These are phyloP conservation scores for Clamator glandarius DNA, from an alignment of 2,797 vertebrate species.

Conservation along the genomic window DNA sequence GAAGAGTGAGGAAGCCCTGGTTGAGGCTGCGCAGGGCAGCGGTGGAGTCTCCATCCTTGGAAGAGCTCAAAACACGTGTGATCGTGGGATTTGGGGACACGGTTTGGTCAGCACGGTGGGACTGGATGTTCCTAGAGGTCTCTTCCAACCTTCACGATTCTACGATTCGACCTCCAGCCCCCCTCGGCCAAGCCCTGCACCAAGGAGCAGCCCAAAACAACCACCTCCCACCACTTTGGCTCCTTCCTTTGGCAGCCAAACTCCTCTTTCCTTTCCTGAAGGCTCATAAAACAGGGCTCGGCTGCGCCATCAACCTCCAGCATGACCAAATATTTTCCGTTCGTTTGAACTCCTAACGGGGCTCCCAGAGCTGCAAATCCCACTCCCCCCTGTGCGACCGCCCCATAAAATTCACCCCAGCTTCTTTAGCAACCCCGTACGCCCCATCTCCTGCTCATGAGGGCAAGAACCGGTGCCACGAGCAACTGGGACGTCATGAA, in stretches of 20 bases:
- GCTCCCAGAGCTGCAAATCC: not conserved
- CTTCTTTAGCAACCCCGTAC: not conserved
- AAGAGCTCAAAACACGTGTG: too few species aligned
- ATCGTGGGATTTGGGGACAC: too few species aligned
- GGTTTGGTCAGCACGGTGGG: too few species aligned
- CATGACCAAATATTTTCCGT: not conserved
- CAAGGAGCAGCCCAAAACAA: not conserved
- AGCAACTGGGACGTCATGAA: not conserved
- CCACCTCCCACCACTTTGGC: not conserved
- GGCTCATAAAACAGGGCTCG: not conserved
- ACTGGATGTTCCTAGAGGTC: too few species aligned
- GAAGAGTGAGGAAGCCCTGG: too few species aligned
- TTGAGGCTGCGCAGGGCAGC: too few species aligned
- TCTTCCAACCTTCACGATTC: too few species aligned
- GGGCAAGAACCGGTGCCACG: not conserved
- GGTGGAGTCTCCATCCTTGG: too few species aligned
- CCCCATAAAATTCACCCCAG: not conserved
- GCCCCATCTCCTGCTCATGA: not conserved
- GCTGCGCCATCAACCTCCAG: not conserved
- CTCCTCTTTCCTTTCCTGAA: not conserved
- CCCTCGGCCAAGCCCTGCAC: not conserved
- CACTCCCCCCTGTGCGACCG: not conserved
- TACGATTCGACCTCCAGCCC: too few species aligned
- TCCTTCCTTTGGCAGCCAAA: not conserved
- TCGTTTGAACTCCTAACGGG: not conserved